Base-by-base conservation (phyloP, 2,888 invertebrate species). In the Bombylius major region DNA sequence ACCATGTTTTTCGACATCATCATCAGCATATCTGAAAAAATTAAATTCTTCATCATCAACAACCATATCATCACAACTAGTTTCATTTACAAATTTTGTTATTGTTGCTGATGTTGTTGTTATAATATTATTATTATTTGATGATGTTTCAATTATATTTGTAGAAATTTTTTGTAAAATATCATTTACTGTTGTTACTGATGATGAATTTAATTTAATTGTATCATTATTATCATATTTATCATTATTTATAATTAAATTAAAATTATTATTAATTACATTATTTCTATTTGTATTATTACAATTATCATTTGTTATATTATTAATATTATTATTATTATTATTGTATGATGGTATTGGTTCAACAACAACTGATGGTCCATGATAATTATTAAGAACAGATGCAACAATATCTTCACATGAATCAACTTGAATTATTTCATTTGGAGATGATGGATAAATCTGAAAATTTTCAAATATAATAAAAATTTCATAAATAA, bases 361-460 rank as follows among this genome's bases (percentile, higher is more conserved):
- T 50, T 68, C 66, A 8, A 67, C 67, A 55, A 67, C 65, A 23
- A 67, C 64, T 59, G 67, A 66, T 61, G 66, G 63, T 56, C 61
- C 57, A 45, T 51, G 54, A 39, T 54, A 55, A 23, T 53, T 55
- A 50, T 58, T 56, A 14, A 56, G 47, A 51, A 56, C 48, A 36
- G 60, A 54, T 50, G 56, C 54, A 32, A 60, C 53, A 36, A 60
- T 51, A 47, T 60, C 57, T 50, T 58, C 58, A 44, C 55, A 53
- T 9, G 59, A 52, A 50, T 56, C 54, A 47, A 55, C 56, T 47
- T 56, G 55, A 47, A 56, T 53, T 13, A 52, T 55, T 42, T 42
- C 39, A 42, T 5, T 42, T 42, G 8, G 39, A 11, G 8, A 11
- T 5, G 5, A 11, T 42, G 39, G 11, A 42, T 42, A 42, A 42